These are phyloP conservation scores for Semnornis frantzii DNA, from an alignment of 2,113 vertebrate genomes.

Conservation along the genomic window DNA sequence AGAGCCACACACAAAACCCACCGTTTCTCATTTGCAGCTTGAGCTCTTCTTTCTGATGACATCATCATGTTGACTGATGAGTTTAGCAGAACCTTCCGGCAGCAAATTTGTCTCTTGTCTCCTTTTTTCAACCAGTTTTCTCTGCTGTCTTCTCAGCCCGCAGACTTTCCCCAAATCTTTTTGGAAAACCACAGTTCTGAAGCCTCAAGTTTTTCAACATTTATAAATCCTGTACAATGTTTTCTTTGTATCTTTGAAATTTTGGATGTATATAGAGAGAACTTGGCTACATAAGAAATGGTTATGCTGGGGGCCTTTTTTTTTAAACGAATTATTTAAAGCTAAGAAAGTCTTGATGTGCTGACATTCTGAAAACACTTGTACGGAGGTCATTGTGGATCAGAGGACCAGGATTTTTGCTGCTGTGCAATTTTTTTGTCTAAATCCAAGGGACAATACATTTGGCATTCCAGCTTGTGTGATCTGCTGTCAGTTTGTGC, in stretches of 20 bases:
- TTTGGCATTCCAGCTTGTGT: conserved; percentile 64
- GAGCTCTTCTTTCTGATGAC: conserved; percentile 64
- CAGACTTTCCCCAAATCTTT: conserved; percentile 50
- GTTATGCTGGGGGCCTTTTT: conserved; percentile 70
- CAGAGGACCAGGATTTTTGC: conserved; percentile 68
- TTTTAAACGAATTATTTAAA: conserved; percentile 81
- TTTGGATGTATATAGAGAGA: conserved; percentile 79
- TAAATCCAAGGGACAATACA: conserved; percentile 66
- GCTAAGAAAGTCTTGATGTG: conserved; percentile 71
- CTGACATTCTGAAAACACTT: conserved; percentile 74
- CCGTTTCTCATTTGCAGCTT: conserved; percentile 56
- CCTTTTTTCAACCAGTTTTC: background rate
- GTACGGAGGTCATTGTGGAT: conserved; percentile 66
- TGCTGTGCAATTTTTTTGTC: conserved; percentile 75
- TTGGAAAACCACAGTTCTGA: conserved; percentile 68
- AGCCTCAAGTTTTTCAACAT: conserved; percentile 82
- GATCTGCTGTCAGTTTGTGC: conserved; percentile 65
- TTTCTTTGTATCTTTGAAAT: conserved; percentile 81
- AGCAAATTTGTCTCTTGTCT: conserved; percentile 75
- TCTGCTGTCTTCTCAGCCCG: conserved; percentile 66
- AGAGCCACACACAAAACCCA: conserved; percentile 65
- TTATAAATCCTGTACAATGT: conserved; percentile 83
- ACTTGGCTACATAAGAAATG: conserved; percentile 76
- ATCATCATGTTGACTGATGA: conserved; percentile 57
- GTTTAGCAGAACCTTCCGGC: conserved; percentile 75